Percentiles rank a stretch among this genome's conserved stretches.
Evolutionary conservation across 2,888 invertebrate species (phyloP).

Genomic region (Dioctria linearis): DNA sequence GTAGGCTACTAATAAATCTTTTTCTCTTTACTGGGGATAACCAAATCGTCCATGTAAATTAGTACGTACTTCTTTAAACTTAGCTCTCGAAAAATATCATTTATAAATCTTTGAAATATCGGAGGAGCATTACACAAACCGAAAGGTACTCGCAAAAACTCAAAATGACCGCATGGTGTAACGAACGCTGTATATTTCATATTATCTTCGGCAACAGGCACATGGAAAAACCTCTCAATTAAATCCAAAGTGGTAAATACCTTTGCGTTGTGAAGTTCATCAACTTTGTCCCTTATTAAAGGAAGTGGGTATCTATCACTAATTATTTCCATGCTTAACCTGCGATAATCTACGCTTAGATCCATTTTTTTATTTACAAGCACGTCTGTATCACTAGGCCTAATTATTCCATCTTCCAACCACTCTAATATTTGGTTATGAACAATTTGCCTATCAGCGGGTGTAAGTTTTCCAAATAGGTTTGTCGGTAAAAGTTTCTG

Average conservation of each 20-base stretch:
- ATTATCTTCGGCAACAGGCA: neutral
- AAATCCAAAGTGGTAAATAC: neutral
- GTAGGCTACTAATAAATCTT: constrained; percentile 53
- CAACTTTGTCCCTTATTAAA: neutral
- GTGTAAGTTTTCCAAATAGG: too few relatives aligned
- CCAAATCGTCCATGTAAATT: constrained; percentile 59
- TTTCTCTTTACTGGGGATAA: constrained; percentile 57
- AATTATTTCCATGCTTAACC: constrained; percentile 53
- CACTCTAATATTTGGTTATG: too few relatives aligned
- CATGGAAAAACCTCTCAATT: neutral
- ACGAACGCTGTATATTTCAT: neutral
- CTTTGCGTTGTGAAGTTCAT: neutral
- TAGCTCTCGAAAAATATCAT: neutral
- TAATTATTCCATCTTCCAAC: neutral
- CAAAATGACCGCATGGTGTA: neutral
- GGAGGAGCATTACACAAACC: neutral
- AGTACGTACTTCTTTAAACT: constrained; percentile 19
- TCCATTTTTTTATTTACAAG: neutral
- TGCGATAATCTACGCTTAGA: constrained; percentile 35
- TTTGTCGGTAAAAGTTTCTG: too few relatives aligned
- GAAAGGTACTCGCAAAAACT: constrained; percentile 11
- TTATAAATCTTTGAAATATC: constrained; percentile 14
- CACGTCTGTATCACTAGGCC: neutral
- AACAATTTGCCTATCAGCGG: too few relatives aligned
- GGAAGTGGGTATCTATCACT: neutral